Percentiles rank a stretch among this genome's conserved stretches.
Conservation (phyloP, 2,797 vertebrate genomes). For the Denticeps clupeoides region DNA sequence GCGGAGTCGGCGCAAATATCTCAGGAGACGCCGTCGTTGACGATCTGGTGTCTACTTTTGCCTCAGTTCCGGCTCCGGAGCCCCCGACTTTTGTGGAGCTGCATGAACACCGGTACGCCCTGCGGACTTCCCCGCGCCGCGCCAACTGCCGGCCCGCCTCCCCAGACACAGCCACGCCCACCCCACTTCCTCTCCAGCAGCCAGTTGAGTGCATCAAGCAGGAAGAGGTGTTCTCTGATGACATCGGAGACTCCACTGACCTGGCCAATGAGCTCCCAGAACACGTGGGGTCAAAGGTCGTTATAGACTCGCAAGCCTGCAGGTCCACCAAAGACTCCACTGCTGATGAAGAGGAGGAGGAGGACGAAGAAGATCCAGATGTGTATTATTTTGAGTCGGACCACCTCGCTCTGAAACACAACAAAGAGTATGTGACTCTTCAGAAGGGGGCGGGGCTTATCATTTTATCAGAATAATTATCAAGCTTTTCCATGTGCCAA, state of each 20-base stretch:
- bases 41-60: conserved; percentile 23
- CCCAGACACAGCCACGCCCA: conserved; percentile 41
- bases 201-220: conserved; percentile 64
- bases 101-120: conserved; percentile 89
- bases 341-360: conserved; percentile 63
- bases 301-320: conserved; percentile 42
- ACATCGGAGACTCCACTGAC: conserved; percentile 29
- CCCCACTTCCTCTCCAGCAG: neutral
- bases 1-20: conserved; percentile 55
- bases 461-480: neutral
- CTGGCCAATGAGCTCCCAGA: conserved; percentile 42
- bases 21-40: conserved; percentile 65
- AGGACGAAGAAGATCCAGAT: conserved; percentile 91
- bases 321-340: conserved; percentile 70
- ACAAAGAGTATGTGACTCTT: conserved; percentile 99
- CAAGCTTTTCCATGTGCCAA: too few relatives aligned
- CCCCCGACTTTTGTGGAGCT: conserved; percentile 75
- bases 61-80: conserved; percentile 50
- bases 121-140: conserved; percentile 89
- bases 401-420: conserved; percentile 99
- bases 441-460: neutral
- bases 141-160: conserved; percentile 64
- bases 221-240: conserved; percentile 53
- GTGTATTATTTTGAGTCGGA: conserved; percentile 99
- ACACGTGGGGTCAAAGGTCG: conserved; percentile 48